These are phyloP conservation scores for Sarotherodon lohbergeri DNA, from an alignment of 2,113 vertebrate genomes.

Conservation along the genomic window DNA sequence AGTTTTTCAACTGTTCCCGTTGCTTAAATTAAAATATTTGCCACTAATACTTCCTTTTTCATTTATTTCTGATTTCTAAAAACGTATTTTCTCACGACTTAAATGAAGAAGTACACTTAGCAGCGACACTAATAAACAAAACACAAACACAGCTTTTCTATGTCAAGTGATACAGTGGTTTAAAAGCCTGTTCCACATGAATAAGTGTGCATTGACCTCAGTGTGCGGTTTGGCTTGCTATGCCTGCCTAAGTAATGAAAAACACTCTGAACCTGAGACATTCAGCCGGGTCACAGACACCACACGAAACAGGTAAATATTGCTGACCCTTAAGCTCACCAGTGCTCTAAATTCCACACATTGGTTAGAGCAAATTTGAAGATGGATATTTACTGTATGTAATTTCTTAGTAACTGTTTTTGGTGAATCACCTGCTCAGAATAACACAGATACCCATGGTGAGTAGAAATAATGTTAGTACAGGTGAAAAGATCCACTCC, in stretches of 20 bases:
- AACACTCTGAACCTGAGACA: neutral
- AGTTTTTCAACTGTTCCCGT: neutral
- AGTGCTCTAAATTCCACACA: constrained; percentile 60
- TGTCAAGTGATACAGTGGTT: neutral
- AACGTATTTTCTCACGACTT: neutral
- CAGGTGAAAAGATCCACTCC: neutral
- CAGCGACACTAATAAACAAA: neutral
- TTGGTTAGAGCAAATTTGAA: constrained; percentile 48
- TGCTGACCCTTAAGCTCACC: constrained; percentile 15
- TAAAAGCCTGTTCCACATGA: neutral
- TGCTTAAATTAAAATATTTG: neutral
- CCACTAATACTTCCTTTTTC: fast-evolving
- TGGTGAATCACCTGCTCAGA: neutral
- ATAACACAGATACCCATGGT: neutral
- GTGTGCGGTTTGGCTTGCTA: neutral
- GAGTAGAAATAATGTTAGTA: neutral
- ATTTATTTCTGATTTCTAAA: neutral
- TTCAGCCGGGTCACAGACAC: neutral
- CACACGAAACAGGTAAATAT: constrained; percentile 17
- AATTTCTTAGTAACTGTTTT: constrained; percentile 1
- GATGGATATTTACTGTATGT: constrained; percentile 43
- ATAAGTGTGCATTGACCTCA: neutral
- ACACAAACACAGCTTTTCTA: neutral
- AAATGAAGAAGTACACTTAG: neutral
- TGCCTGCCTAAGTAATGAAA: neutral